Evolutionary conservation across 2,797 vertebrate species (phyloP).

Genomic region (Eurystomus glaucurus): DNA sequence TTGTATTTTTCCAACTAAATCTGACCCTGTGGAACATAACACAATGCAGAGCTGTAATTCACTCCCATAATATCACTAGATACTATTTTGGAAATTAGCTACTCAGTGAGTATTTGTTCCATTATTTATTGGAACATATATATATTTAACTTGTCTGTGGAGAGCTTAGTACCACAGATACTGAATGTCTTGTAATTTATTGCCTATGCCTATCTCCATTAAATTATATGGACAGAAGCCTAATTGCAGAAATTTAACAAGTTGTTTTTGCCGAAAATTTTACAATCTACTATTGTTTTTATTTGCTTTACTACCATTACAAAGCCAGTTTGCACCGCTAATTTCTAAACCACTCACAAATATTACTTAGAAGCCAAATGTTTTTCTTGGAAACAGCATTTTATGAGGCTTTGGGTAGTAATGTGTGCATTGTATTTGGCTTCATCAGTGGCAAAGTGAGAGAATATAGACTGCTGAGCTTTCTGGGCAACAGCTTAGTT

Average conservation of each 20-base stretch:
- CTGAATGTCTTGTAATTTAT: conserved; percentile 19
- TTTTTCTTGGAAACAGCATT: conserved; percentile 24
- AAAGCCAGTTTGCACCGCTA: background rate
- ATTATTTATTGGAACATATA: conserved; percentile 17
- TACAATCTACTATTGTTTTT: conserved; percentile 8
- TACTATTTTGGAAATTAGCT: conserved; percentile 31
- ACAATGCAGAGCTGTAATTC: background rate
- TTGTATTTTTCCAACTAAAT: conserved; percentile 48
- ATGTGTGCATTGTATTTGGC: background rate
- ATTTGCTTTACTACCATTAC: conserved; percentile 23
- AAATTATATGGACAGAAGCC: conserved; percentile 45
- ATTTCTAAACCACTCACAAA: conserved; percentile 2
- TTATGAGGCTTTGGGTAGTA: background rate
- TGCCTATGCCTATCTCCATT: conserved; percentile 24
- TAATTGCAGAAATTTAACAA: conserved; percentile 25
- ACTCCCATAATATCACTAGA: background rate
- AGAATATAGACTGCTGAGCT: background rate
- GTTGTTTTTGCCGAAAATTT: conserved; percentile 34
- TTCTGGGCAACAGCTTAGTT: background rate
- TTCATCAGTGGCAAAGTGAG: background rate
- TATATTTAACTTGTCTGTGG: conserved; percentile 48
- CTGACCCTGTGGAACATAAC: background rate
- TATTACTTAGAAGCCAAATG: background rate
- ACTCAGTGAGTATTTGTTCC: conserved; percentile 1
- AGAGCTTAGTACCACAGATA: conserved; percentile 11